phyloP scores from a whole-genome alignment of 1,140 invertebrate genomes.

The Diorhabda carinulata region DNA sequence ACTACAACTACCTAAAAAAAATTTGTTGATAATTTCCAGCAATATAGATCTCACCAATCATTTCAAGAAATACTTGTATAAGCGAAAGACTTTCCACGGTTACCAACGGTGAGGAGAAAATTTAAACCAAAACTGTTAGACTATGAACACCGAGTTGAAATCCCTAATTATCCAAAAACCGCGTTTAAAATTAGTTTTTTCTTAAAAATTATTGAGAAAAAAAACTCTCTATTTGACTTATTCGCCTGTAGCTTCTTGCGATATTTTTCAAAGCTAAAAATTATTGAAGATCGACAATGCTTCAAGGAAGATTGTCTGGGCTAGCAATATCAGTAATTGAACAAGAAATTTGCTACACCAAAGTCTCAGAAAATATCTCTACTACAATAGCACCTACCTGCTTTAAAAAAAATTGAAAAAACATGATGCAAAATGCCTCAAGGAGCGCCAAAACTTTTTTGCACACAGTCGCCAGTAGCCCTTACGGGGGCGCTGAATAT shows the following conservation, averaged over 20 bases:
- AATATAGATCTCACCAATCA: neutral
- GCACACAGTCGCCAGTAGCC: neutral
- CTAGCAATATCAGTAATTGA: neutral
- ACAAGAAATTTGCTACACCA: neutral
- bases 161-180: neutral
- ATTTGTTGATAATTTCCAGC: neutral
- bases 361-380: neutral
- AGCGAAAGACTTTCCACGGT: slow-evolving; percentile 1
- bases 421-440: neutral
- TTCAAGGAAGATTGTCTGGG: neutral
- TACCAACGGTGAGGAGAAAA: neutral
- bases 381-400: neutral
- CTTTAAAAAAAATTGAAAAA: neutral
- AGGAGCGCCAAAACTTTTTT: slow-evolving; percentile 1
- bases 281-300: neutral
- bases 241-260: neutral
- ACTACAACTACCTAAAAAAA: neutral
- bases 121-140: slow-evolving; percentile 3
- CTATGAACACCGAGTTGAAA: neutral
- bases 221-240: neutral
- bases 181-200: slow-evolving; percentile 7
- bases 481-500: neutral
- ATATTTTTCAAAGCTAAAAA: neutral
- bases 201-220: neutral
- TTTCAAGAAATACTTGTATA: slow-evolving; percentile 1